Evolutionary conservation across 2,797 vertebrate species (phyloP), one percentile per base, ranked within the genome.

Genomic region (Enteromius radiatus): DNA sequence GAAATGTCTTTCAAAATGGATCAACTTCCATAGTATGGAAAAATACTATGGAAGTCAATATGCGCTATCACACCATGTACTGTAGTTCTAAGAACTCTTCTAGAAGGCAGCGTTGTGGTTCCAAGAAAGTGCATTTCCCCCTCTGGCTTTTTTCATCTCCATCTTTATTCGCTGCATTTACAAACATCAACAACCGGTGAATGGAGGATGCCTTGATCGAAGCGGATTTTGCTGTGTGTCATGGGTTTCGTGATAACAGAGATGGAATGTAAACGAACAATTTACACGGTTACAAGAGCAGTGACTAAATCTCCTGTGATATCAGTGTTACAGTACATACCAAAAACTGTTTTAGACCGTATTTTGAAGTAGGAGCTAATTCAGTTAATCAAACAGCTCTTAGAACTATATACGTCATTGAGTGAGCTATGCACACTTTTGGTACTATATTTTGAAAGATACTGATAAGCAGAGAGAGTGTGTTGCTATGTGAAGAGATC

Each of bases 401-500:
- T n/a, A 52, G 17, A n/a, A n/a, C 19, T 54, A 54, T n/a, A n/a
- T n/a, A 21, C 19, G 19, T 54, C 9, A 14, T 47, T 47, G 4
- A 12, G 11, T 61, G 12, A 61, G 11, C 56, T 61, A 5, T 61
- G 11, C 56, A 65, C 4, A 36, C 21, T 41, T 33, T 28, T 73
- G 28, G 5, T 33, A 31, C 1, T 33, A 12, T 63, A 54, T 47
- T 80, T 71, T 47, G 52, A 45, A 78, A 80, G 67, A 38, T 47
- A 47, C 38, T 33, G 78, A 61, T 70, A 47, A 71, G 61, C 47
- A 68, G 33, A 33, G 65, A 69, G 11, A 15, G 12, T 19, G 54
- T 63, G 79, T 81, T 81, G 54, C 68, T 71, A 81, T 73, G 79
- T 54, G 41, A 14, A 73, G 54, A 33, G 38, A 81, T 49, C 41